phyloP scores from a whole-genome alignment of 2,888 invertebrate genomes.

The Acanthosepion lycidas region DNA sequence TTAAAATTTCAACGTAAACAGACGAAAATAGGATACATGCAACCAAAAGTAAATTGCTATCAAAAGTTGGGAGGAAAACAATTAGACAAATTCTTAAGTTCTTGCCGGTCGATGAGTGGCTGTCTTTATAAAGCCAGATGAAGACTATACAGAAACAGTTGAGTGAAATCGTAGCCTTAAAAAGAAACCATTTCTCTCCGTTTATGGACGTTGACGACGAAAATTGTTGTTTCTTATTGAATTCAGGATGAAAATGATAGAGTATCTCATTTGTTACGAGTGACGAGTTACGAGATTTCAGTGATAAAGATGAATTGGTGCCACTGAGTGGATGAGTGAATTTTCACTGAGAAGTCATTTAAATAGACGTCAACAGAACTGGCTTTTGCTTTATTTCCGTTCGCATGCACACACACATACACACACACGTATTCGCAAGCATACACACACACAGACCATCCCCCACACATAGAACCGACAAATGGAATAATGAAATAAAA shows the following conservation, averaged over 20 bases:
- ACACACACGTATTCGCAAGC: background rate
- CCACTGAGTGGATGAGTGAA: background rate
- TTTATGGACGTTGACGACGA: background rate
- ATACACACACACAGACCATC: background rate
- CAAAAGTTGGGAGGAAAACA: too few species aligned
- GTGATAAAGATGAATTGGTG: background rate
- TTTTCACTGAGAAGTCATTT: background rate
- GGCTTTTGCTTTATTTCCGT: background rate
- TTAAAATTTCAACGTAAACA: too few species aligned
- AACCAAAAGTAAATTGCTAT: too few species aligned
- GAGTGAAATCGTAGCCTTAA: background rate
- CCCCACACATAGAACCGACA: background rate
- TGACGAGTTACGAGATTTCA: background rate
- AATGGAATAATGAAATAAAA: background rate
- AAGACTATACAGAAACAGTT: background rate
- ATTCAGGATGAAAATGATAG: background rate
- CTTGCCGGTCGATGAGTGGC: background rate
- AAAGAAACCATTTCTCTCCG: background rate
- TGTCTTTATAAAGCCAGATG: background rate
- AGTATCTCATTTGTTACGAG: slow-evolving; percentile 2
- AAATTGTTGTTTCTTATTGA: background rate
- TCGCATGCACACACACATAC: background rate
- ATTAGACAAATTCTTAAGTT: background rate
- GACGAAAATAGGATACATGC: too few species aligned
- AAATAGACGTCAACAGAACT: background rate